phyloP scores from a whole-genome alignment of 2,888 invertebrate genomes.

The Sceliomorpha sp. region DNA sequence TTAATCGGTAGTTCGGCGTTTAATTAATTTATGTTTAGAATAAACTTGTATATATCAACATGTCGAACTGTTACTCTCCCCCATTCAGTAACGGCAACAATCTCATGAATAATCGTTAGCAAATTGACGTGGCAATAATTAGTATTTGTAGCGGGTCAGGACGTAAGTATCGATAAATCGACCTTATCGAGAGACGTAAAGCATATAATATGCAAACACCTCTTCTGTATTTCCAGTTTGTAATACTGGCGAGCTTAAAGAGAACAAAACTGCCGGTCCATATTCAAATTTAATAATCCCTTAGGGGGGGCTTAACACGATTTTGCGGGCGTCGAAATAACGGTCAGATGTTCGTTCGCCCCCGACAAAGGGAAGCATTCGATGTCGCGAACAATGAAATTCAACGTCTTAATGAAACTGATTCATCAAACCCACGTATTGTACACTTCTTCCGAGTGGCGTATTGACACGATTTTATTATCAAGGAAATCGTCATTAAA shows the following conservation, averaged over 20 bases:
- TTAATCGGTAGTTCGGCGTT: no score
- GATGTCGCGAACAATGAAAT: conserved; percentile 5
- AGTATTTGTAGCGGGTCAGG: not conserved
- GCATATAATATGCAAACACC: conserved; percentile 1
- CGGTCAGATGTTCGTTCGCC: conserved; percentile 5
- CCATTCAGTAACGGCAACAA: no score
- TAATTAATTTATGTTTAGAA: no score
- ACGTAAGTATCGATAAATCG: conserved; percentile 3
- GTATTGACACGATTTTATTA: no score
- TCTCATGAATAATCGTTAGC: no score
- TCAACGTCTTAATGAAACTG: conserved; percentile 11
- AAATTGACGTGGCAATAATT: no score
- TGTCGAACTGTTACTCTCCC: no score
- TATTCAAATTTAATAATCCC: conserved; percentile 20
- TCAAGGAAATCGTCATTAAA: no score
- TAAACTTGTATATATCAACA: no score
- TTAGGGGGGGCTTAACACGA: conserved; percentile 11
- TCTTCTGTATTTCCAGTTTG: conserved; percentile 9
- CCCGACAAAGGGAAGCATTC: conserved; percentile 1
- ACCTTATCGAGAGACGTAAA: conserved; percentile 1
- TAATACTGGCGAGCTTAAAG: conserved; percentile 14
- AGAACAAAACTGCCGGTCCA: conserved; percentile 2
- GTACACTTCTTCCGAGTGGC: no score
- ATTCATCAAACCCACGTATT: conserved; percentile 2
- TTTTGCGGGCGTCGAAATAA: conserved; percentile 12